These are phyloP conservation scores for Narcine bancroftii DNA, from an alignment of 2,113 vertebrate species.

Conservation along the genomic window DNA sequence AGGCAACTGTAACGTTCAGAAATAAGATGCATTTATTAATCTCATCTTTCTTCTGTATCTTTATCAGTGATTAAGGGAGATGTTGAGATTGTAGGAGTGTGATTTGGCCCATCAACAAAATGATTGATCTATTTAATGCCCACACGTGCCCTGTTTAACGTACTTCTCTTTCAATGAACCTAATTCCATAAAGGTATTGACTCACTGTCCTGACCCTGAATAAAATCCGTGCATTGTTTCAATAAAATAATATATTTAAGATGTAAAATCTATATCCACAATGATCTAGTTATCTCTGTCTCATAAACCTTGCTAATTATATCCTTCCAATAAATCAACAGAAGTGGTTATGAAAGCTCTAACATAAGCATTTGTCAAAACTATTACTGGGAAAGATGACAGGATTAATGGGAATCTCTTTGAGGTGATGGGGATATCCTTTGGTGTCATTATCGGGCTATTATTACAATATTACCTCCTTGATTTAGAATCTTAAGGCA, in stretches of 20 bases:
- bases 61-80: no score
- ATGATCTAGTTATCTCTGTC: conserved; percentile 23
- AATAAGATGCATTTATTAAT: no score
- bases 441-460: conserved; percentile 25
- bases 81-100: neutral
- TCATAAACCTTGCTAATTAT: conserved; percentile 23
- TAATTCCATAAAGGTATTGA: neutral
- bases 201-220: neutral
- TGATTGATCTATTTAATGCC: neutral
- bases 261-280: conserved; percentile 25
- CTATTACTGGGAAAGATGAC: conserved; percentile 19
- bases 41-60: no score
- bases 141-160: neutral
- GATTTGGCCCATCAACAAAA: neutral
- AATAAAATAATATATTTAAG: conserved; percentile 19
- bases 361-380: neutral
- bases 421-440: conserved; percentile 23
- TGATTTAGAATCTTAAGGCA: neutral
- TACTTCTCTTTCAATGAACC: neutral
- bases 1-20: no score
- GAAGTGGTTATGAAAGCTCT: conserved; percentile 30
- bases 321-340: conserved; percentile 19
- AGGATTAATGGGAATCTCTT: conserved; percentile 30
- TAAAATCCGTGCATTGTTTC: neutral
- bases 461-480: conserved; percentile 4